Evolutionary conservation across 2,888 invertebrate species (phyloP).

Genomic region (Trichopoda pennipes): DNA sequence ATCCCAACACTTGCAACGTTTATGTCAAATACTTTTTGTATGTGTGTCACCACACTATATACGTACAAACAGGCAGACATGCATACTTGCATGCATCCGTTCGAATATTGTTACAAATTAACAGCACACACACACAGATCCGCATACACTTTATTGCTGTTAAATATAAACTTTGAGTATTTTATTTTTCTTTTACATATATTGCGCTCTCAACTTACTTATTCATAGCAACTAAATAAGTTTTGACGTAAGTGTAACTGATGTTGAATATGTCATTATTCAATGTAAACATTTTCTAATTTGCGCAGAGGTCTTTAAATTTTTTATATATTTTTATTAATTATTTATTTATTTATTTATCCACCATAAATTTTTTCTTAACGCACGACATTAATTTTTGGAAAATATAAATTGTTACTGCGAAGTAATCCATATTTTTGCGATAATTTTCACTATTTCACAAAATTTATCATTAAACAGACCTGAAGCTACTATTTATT

Average conservation of each 20-base stretch:
- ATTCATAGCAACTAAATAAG: slow-evolving; percentile 9
- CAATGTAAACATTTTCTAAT: slow-evolving; percentile 10
- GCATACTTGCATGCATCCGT: slow-evolving; percentile 19
- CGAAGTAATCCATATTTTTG: too few species aligned
- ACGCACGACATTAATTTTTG: too few species aligned
- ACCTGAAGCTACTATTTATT: too few species aligned
- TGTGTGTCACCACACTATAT: slow-evolving; percentile 13
- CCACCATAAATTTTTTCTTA: neutral
- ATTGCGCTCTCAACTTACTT: neutral
- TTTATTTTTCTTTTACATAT: neutral
- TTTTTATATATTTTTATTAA: neutral
- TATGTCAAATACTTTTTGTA: slow-evolving; percentile 45
- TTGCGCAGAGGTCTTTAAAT: slow-evolving; percentile 16
- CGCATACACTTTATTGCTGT: slow-evolving; percentile 1
- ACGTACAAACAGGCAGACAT: neutral
- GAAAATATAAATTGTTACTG: too few species aligned
- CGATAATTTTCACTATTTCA: too few species aligned
- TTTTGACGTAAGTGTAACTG: slow-evolving; percentile 41
- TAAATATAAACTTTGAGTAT: slow-evolving; percentile 15
- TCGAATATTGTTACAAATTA: slow-evolving; percentile 1
- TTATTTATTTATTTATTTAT: neutral
- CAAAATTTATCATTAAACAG: too few species aligned
- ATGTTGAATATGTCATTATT: slow-evolving; percentile 18
- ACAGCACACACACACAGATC: neutral
- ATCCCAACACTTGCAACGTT: slow-evolving; percentile 49